Evolutionary conservation across 2,888 invertebrate species (phyloP).

Genomic region (Mechanitis messenoides): DNA sequence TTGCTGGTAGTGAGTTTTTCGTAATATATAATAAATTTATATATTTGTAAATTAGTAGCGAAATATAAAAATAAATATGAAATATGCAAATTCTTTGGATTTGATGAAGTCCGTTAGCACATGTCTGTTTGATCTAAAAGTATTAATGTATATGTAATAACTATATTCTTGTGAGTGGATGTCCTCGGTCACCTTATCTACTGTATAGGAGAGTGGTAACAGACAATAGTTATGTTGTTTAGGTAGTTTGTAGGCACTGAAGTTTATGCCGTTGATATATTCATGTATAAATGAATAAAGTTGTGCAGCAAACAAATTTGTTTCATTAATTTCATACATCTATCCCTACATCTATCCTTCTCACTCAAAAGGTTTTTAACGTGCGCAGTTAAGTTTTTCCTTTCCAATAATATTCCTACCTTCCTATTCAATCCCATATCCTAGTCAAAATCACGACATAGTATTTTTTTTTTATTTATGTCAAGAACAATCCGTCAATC

Average conservation of each 20-base stretch:
- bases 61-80: constrained; percentile 29
- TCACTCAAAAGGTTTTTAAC: too few relatives aligned
- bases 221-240: constrained; percentile 74
- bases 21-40: constrained; percentile 41
- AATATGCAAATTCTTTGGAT: constrained; percentile 16
- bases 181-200: constrained; percentile 58
- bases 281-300: constrained; percentile 70
- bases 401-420: too few relatives aligned
- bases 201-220: constrained; percentile 64
- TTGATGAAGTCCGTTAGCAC: constrained; percentile 21
- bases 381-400: too few relatives aligned
- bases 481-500: too few relatives aligned
- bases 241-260: constrained; percentile 74
- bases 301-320: constrained; percentile 51
- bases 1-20: constrained; percentile 15
- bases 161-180: constrained; percentile 40
- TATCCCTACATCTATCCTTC: not conserved
- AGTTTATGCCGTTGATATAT: constrained; percentile 74
- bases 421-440: too few relatives aligned
- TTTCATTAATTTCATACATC: constrained; percentile 27
- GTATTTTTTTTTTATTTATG: too few relatives aligned
- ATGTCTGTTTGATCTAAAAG: constrained; percentile 29
- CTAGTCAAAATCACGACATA: too few relatives aligned
- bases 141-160: constrained; percentile 30
- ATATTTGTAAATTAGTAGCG: constrained; percentile 50